A percentile compares a stretch with the other conserved stretches of the same genome.
Evolutionary conservation across 1,140 invertebrate genomes (phyloP).

Genomic region (Melanaphis sacchari): DNA sequence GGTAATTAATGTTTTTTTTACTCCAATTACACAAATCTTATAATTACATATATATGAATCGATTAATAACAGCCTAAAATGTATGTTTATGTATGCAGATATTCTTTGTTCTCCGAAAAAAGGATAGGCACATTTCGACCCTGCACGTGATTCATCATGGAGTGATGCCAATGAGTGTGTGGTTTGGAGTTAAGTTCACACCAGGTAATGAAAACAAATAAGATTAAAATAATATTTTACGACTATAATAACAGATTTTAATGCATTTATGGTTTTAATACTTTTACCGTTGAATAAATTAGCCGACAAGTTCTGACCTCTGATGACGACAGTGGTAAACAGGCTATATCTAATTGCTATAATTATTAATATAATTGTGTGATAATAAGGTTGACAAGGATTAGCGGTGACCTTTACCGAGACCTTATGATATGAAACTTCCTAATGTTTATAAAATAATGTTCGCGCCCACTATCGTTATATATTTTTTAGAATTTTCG

Average conservation of each 20-base stretch:
- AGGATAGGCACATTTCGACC: slow-evolving; percentile 82
- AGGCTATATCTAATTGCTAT: not conserved
- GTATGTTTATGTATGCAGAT: slow-evolving; percentile 68
- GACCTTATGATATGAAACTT: slow-evolving; percentile 28
- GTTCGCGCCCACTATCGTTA: not conserved
- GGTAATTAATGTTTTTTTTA: slow-evolving; percentile 44
- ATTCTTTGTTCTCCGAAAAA: slow-evolving; percentile 86
- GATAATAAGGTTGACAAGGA: slow-evolving; percentile 42
- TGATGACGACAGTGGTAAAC: not conserved
- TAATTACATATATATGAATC: not conserved
- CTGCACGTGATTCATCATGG: slow-evolving; percentile 93
- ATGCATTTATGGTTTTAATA: not conserved
- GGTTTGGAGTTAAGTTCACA: slow-evolving; percentile 91
- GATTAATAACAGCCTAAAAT: not conserved
- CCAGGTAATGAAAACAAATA: slow-evolving; percentile 70
- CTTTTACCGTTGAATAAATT: not conserved
- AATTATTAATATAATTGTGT: slow-evolving; percentile 43
- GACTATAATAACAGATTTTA: not conserved
- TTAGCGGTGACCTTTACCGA: slow-evolving; percentile 49
- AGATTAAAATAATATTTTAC: slow-evolving; percentile 2
- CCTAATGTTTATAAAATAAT: slow-evolving; percentile 30
- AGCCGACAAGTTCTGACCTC: not conserved
- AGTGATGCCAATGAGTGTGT: slow-evolving; percentile 89
- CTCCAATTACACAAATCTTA: not conserved
- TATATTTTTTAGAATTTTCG: not conserved